phyloP scores from a whole-genome alignment of 37 sponge, comb jelly and placozoan genomes.

The Theonella swinhoei region DNA sequence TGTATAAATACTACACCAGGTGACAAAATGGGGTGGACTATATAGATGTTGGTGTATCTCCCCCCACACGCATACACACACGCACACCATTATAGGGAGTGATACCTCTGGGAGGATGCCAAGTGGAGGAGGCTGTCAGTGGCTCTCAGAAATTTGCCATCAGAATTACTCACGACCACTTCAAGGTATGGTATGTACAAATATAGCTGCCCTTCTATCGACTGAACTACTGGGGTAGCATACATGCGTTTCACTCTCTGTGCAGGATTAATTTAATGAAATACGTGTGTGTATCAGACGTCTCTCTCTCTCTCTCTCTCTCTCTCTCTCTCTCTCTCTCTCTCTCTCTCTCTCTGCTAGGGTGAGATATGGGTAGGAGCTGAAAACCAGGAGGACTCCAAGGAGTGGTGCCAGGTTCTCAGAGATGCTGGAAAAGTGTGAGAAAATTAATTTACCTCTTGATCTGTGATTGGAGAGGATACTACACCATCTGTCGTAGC shows the following conservation, averaged over 20 bases:
- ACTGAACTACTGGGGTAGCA: background rate
- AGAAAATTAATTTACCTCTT: no score
- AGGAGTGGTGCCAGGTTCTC: constrained; percentile 71
- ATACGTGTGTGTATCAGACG: no score
- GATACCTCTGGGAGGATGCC: constrained; percentile 91
- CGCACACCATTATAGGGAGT: constrained; percentile 86
- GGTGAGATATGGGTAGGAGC: constrained; percentile 89
- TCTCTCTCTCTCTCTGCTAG: constrained; percentile 34
- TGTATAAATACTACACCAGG: no score
- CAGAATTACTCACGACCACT: constrained; percentile 69
- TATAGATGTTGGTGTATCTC: no score
- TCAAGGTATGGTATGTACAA: constrained; percentile 80
- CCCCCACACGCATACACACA: no score
- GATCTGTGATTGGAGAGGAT: no score
- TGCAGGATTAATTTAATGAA: background rate
- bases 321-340: constrained; percentile 9
- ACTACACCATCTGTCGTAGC: no score
- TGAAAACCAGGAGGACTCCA: constrained; percentile 65
- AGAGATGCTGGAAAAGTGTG: constrained; percentile 89
- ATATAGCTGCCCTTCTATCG: background rate
- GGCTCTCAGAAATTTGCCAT: constrained; percentile 83
- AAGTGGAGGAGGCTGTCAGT: constrained; percentile 63
- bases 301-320: no score
- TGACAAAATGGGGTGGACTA: no score
- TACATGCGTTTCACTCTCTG: background rate